Conservation (phyloP, 2,113 vertebrate species). For the Petrocephalus microphthalmus region DNA sequence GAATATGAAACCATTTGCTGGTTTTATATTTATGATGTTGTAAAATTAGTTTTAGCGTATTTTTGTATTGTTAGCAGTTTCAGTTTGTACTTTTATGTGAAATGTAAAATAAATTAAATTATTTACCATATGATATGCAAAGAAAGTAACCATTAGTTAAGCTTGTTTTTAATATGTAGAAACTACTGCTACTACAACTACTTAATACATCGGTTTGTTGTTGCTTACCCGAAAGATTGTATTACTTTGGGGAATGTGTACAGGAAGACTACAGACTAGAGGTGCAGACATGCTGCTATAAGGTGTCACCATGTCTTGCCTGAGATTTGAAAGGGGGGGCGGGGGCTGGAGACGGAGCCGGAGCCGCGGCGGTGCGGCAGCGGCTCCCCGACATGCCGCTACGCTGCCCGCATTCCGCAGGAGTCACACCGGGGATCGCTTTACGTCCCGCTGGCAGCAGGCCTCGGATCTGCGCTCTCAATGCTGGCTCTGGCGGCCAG, state of each 20-base stretch:
- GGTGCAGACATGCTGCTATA: not conserved
- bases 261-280: not conserved
- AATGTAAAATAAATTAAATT: not conserved
- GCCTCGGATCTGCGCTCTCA: not conserved
- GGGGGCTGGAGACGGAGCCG: not conserved
- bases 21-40: not conserved
- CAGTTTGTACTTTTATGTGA: not conserved
- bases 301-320: not conserved
- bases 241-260: not conserved
- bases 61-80: not conserved
- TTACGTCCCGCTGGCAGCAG: constrained; percentile 25
- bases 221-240: too few relatives aligned
- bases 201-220: too few relatives aligned
- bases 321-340: not conserved
- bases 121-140: not conserved
- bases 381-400: not conserved
- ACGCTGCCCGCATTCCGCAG: constrained; percentile 47
- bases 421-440: constrained; percentile 39
- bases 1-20: not conserved
- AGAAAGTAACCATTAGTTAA: not conserved
- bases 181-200: not conserved
- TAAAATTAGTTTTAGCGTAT: not conserved
- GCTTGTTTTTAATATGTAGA: not conserved
- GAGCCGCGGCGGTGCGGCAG: not conserved
- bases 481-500: not conserved